These are phyloP conservation scores for Platanista minor DNA, from an alignment of 2,113 vertebrate genomes.

Conservation along the genomic window DNA sequence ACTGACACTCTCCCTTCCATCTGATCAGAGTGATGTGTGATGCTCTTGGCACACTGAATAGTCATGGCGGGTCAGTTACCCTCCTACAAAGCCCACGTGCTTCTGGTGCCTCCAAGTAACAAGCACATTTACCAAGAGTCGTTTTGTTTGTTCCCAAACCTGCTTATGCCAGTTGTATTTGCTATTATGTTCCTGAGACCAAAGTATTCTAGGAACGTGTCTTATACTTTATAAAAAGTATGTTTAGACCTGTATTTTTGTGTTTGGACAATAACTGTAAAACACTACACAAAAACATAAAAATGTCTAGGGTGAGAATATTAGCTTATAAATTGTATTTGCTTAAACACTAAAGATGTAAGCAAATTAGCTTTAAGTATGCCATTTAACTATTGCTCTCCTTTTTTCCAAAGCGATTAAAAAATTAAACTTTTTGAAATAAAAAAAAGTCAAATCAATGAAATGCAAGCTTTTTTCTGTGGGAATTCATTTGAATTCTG, in stretches of 20 bases:
- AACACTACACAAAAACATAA: background rate
- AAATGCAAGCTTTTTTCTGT: background rate
- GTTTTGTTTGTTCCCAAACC: background rate
- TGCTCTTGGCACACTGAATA: rapidly evolving
- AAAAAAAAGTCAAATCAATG: background rate
- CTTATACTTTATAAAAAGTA: no score
- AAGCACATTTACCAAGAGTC: rapidly evolving
- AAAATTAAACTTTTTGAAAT: background rate
- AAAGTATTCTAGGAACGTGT: no score
- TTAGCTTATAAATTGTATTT: background rate
- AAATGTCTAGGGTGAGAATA: background rate
- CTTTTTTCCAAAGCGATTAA: background rate
- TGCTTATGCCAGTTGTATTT: background rate
- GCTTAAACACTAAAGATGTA: background rate
- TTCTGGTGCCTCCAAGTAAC: background rate
- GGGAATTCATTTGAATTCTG: background rate
- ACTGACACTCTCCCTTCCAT: background rate
- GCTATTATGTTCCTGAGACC: background rate
- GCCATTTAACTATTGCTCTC: background rate
- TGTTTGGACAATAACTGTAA: background rate
- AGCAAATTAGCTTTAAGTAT: background rate
- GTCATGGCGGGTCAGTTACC: rapidly evolving
- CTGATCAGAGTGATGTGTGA: background rate
- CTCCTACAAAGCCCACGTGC: background rate
- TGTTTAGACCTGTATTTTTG: background rate